Percentiles rank a stretch among this genome's conserved stretches.
phyloP scores from a whole-genome alignment of 1,140 invertebrate species.

The Sesamia nonagrioides region DNA sequence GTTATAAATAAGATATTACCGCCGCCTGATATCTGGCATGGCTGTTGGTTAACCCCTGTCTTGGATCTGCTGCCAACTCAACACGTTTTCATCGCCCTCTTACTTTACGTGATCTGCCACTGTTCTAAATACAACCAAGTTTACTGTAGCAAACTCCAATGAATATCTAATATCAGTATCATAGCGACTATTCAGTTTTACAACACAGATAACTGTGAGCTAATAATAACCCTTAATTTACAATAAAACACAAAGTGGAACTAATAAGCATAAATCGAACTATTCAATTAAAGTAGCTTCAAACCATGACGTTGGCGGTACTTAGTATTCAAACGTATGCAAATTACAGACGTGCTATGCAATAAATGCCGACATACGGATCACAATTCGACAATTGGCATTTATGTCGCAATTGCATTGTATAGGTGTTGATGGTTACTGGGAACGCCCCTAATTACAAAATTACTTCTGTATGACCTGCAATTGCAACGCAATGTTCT shows the following conservation, averaged over 20 bases:
- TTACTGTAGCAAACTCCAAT: not conserved
- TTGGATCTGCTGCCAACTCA: constrained; percentile 49
- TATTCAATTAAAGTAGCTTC: constrained; percentile 86
- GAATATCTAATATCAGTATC: constrained; percentile 9
- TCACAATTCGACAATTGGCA: constrained; percentile 86
- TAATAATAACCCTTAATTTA: constrained; percentile 50
- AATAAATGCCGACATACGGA: constrained; percentile 86
- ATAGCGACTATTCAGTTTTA: not conserved
- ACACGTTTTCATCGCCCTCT: constrained; percentile 39
- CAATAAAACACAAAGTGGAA: constrained; percentile 72
- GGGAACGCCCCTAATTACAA: constrained; percentile 43
- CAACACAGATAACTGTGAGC: not conserved
- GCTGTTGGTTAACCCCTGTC: constrained; percentile 59
- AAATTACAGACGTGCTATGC: constrained; percentile 87
- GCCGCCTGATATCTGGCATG: constrained; percentile 50
- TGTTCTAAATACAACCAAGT: constrained; percentile 7
- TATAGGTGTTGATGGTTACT: constrained; percentile 58
- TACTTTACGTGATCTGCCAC: constrained; percentile 37
- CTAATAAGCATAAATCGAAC: constrained; percentile 84
- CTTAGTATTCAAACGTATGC: constrained; percentile 87
- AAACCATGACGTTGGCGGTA: constrained; percentile 80
- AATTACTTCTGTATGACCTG: constrained; percentile 42
- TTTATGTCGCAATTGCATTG: constrained; percentile 80
- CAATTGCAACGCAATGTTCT: constrained; percentile 17
- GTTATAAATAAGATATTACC: constrained; percentile 74